Evolutionary conservation across 2,113 vertebrate species (phyloP).

Genomic region (Corythornis madagascariensis): DNA sequence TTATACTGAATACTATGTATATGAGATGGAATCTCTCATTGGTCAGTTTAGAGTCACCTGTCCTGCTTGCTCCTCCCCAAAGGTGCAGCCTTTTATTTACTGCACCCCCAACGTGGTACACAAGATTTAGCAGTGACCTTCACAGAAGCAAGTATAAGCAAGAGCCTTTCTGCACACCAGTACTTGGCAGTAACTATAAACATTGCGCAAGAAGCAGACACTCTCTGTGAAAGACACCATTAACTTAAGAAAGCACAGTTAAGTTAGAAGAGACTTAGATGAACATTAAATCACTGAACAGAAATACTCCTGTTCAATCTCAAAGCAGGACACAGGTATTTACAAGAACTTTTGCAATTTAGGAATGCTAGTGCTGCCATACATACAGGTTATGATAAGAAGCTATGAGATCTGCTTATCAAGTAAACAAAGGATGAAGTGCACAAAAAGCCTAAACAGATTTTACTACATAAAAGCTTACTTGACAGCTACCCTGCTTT

Average conservation of each 20-base stretch:
- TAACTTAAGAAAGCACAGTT: background rate
- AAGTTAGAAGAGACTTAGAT: background rate
- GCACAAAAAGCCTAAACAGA: background rate
- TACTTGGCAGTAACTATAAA: background rate
- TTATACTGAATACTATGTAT: too few relatives aligned
- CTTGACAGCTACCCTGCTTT: background rate
- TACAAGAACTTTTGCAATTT: background rate
- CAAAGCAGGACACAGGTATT: background rate
- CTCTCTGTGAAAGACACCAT: background rate
- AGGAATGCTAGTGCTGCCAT: background rate
- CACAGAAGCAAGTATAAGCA: background rate
- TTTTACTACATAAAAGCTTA: background rate
- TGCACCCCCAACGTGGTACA: too few relatives aligned
- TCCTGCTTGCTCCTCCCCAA: too few relatives aligned
- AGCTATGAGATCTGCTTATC: background rate
- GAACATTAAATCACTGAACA: background rate
- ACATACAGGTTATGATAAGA: background rate
- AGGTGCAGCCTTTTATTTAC: too few relatives aligned
- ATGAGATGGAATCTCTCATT: too few relatives aligned
- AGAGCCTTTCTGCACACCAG: background rate
- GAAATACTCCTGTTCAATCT: background rate
- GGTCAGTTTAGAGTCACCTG: too few relatives aligned
- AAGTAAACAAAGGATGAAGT: background rate
- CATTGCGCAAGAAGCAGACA: background rate
- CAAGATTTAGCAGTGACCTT: too few relatives aligned